Evolutionary conservation across 2,888 invertebrate genomes (phyloP).

Genomic region (Coronaproctus castanopsis): DNA sequence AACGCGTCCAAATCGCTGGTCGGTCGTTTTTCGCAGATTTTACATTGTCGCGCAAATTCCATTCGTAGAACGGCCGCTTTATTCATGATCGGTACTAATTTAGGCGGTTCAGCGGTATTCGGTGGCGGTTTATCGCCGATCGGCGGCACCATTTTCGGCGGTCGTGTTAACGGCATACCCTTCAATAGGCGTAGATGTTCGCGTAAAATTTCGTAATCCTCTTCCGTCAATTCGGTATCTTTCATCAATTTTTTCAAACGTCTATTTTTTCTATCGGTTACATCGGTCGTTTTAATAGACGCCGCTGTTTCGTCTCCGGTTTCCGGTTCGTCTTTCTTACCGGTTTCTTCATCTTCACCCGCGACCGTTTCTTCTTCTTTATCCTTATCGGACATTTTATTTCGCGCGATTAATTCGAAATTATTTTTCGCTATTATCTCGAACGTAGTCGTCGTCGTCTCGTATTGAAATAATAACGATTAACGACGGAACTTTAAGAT

Average conservation of each 20-base stretch:
- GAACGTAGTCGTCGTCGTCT: too few species aligned
- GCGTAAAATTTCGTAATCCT: not conserved
- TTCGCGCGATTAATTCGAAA: too few species aligned
- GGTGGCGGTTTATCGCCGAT: not conserved
- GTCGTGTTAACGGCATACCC: not conserved
- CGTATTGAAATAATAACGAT: too few species aligned
- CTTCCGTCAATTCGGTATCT: not conserved
- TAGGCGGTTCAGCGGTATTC: not conserved
- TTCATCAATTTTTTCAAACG: not conserved
- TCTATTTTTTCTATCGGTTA: not conserved
- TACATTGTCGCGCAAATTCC: not conserved
- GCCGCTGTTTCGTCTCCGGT: too few species aligned
- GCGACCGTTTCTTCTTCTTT: not conserved
- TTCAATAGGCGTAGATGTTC: not conserved
- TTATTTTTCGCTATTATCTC: too few species aligned
- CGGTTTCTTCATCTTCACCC: not conserved
- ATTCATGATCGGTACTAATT: not conserved
- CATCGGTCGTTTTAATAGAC: not conserved
- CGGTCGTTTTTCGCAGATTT: not conserved
- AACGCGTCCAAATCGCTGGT: not conserved
- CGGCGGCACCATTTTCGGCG: not conserved
- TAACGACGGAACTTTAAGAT: too few species aligned
- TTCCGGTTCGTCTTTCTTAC: not conserved
- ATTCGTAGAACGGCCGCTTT: not conserved
- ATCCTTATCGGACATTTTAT: not conserved